Evolutionary conservation across 1,140 invertebrate genomes (phyloP), one percentile per base, ranked within the genome.

Genomic region (Eriosoma lanigerum): DNA sequence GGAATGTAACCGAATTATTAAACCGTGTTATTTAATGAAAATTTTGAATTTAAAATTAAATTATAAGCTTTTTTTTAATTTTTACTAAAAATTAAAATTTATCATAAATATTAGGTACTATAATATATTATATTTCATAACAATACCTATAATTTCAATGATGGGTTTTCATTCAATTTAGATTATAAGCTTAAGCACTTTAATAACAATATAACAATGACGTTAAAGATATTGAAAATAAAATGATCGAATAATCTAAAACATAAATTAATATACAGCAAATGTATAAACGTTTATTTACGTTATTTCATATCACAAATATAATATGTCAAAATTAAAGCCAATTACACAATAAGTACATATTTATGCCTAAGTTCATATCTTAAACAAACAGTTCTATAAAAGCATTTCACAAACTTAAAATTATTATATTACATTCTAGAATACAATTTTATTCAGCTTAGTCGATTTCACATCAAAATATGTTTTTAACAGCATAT

Each of bases 301-400:
- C 46, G 48, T 29, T 29, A 52, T 50, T 72, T 52, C 68, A 72
- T 72, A 72, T 72, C 68, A 72, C 68, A 72, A 72, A 29, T 21
- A 21, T 38, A 4, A 38, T 70, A 9, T 52, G 48, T 72, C 17
- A 52, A 52, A 29, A 72, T 72, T 72, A 52, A 72, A 72, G 68
- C 68, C 52, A 72, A 52, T 29, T 72, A 72, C 68, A 72, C 68
- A 72, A 29, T 52, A 29, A 29, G 29, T 52, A 72, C 0, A 72
- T 72, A 29, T 29, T 52, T 52, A 50, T 32, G 68, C 68, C 68
- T 72, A 72, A 29, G 12, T 13, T 52, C 3, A 29, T 52, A 15
- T 72, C 26, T 29, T 8, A 52, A 72, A 72, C n/a, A 26, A 50
- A 72, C 17, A 29, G 10, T 52, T 52, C 68, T 72, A 72, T 72